These are phyloP conservation scores for Branchellion lobata DNA, from an alignment of 2,888 invertebrate genomes.

Conservation along the genomic window DNA sequence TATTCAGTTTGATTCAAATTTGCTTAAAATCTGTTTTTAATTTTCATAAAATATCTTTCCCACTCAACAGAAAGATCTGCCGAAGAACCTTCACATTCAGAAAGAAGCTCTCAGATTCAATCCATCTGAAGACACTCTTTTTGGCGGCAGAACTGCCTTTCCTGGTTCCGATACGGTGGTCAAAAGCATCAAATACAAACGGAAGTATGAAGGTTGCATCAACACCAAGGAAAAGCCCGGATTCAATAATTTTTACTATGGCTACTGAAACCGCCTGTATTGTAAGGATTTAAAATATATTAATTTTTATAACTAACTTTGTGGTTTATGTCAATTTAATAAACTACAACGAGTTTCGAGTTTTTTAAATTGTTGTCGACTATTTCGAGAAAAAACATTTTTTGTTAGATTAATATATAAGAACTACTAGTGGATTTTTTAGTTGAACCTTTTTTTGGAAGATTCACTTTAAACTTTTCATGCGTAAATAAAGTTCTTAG, in stretches of 20 bases:
- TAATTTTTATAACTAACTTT: too few species aligned
- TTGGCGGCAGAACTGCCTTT: constrained; percentile 77
- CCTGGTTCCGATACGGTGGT: constrained; percentile 82
- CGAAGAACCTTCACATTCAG: constrained; percentile 82
- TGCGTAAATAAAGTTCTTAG: too few species aligned
- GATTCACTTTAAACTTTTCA: too few species aligned
- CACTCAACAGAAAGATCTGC: constrained; percentile 64
- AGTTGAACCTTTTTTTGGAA: too few species aligned
- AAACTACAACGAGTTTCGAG: too few species aligned
- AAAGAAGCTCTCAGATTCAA: constrained; percentile 79
- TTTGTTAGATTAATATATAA: background rate
- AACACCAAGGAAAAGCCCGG: constrained; percentile 66
- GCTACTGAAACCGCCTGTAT: constrained; percentile 44
- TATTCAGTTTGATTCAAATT: too few species aligned
- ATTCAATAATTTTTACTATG: constrained; percentile 51
- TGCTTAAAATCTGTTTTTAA: too few species aligned
- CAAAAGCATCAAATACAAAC: constrained; percentile 76
- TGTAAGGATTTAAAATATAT: background rate
- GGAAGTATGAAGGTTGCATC: constrained; percentile 75
- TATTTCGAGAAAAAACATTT: background rate
- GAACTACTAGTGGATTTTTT: too few species aligned
- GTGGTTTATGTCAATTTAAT: too few species aligned
- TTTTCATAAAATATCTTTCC: background rate
- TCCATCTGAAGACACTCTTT: constrained; percentile 75
- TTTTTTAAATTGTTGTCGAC: background rate